phyloP scores from a whole-genome alignment of 2,888 invertebrate genomes.

The Drosophila quinaria region DNA sequence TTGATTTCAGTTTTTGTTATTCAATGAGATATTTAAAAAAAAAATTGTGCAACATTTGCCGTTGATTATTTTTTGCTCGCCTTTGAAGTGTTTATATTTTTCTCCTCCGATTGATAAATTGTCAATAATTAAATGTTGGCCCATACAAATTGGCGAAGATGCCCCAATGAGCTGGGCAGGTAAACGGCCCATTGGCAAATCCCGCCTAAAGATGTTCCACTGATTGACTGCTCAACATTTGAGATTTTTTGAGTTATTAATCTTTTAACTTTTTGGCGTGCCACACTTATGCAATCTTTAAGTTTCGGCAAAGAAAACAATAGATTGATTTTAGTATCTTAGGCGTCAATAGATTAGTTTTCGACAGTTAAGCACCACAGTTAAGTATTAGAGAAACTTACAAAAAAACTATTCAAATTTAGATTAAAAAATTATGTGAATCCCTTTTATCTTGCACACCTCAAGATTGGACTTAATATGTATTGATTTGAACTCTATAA shows the following conservation, averaged over 20 bases:
- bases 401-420: too few relatives aligned
- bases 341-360: conserved; percentile 6
- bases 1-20: conserved; percentile 18
- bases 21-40: conserved; percentile 16
- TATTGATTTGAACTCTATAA: too few relatives aligned
- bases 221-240: conserved; percentile 51
- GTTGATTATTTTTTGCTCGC: conserved; percentile 24
- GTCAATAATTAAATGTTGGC: conserved; percentile 62
- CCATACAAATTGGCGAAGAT: conserved; percentile 46
- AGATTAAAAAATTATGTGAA: too few relatives aligned
- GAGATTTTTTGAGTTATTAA: conserved; percentile 23
- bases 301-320: conserved; percentile 8
- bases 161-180: conserved; percentile 18
- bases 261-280: conserved; percentile 19
- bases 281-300: conserved; percentile 28
- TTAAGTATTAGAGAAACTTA: too few relatives aligned
- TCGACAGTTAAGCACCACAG: background rate
- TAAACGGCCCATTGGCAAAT: conserved; percentile 28
- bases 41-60: conserved; percentile 60
- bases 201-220: conserved; percentile 18
- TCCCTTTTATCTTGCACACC: too few relatives aligned
- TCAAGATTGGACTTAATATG: too few relatives aligned
- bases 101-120: conserved; percentile 48
- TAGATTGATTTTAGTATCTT: background rate
- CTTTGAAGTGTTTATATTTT: conserved; percentile 21